These are phyloP conservation scores for Morpho helenor DNA, from an alignment of 2,888 invertebrate species.

Conservation along the genomic window DNA sequence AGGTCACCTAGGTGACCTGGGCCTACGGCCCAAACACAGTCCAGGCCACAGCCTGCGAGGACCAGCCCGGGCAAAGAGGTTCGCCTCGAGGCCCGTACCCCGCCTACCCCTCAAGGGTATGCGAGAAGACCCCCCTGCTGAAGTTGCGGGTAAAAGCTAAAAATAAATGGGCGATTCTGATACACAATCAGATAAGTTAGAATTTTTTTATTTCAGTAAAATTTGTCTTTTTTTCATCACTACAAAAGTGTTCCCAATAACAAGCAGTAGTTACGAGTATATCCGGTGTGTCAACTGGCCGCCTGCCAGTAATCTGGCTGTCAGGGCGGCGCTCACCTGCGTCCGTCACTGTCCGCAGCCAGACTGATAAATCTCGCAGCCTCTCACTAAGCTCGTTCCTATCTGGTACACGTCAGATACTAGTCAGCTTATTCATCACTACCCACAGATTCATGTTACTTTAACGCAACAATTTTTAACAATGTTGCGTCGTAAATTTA, in stretches of 20 bases:
- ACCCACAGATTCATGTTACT: conserved; percentile 5
- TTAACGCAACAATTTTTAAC: neutral
- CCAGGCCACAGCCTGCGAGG: no score
- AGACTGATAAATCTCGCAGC: conserved; percentile 47
- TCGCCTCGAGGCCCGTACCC: no score
- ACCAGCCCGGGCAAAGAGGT: no score
- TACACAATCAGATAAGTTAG: no score
- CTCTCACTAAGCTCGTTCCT: conserved; percentile 8
- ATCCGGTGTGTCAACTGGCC: conserved; percentile 7
- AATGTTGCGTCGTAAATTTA: neutral
- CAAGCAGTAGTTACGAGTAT: neutral
- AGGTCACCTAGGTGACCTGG: no score
- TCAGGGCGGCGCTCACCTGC: conserved; percentile 16
- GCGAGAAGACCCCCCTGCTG: no score
- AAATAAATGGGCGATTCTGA: no score
- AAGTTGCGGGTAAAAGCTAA: no score
- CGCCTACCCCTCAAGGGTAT: no score
- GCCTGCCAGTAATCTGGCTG: conserved; percentile 11
- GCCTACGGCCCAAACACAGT: no score
- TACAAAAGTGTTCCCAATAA: neutral
- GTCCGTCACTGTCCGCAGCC: conserved; percentile 43
- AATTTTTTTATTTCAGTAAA: no score
- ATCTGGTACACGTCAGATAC: conserved; percentile 12
- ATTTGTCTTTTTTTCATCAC: no score
- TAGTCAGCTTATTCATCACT: conserved; percentile 20